Evolutionary conservation across 2,797 vertebrate species (phyloP), one percentile per base, ranked within the genome.

Genomic region (Tamandua tetradactyla): DNA sequence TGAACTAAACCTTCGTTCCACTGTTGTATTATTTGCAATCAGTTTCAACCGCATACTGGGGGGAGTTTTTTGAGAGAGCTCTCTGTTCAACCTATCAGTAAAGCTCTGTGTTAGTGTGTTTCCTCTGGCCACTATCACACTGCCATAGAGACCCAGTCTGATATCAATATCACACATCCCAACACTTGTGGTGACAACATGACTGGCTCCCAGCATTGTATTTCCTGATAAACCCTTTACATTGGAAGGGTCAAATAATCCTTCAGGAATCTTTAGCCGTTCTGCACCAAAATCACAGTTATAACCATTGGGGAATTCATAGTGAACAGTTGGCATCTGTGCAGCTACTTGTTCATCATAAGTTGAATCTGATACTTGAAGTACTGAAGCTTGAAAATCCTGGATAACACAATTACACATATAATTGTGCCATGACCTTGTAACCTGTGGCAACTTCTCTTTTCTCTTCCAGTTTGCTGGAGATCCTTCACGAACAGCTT

Each of bases 81-180:
- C 99, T 97, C 99, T 98, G 96, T 99, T 99, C 96, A 99, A 96
- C 74, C 99, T 98, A 97, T 99, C 99, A 27, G 99, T 99, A 98
- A 99, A 99, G 94, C 99, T 99, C 98, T 99, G 99, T 94, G 99
- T 99, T 79, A 99, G 98, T 0, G 99, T 99, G 98, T 99, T 99
- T 97, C 99, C 99, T 96, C 99, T 99, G 0, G 99, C 99, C 95
- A 99, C 99, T 95, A 99, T 99, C 91, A 99, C 99, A 14, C 99
- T 99, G 97, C 99, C 99, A 52, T 99, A 99, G 40, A 99, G 98
- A 95, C 99, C 99, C 92, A 99, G 99, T 97, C 99, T 99, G 96
- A 99, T 99, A 97, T 99, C 99, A 74, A 99, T 99, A 96, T 99
- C 99, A 80, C 99, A 99, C 99, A 99, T 99, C 97, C 99, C 99